phyloP scores from a whole-genome alignment of 2,888 invertebrate species.

The Calephelis perditalis region DNA sequence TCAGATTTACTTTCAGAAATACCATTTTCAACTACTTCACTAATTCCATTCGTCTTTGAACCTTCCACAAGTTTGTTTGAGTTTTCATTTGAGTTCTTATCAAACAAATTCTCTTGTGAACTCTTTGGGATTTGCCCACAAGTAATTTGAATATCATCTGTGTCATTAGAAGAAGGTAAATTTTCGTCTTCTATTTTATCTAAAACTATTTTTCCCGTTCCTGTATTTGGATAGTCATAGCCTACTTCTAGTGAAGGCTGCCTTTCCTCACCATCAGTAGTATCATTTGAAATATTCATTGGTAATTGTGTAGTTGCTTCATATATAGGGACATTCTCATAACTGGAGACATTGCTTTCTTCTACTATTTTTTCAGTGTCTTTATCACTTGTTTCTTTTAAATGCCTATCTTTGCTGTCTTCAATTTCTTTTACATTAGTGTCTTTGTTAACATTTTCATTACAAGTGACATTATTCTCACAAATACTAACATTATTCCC shows the following conservation, averaged over 20 bases:
- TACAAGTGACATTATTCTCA: not conserved
- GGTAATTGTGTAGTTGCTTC: slow-evolving; percentile 52
- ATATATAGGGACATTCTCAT: slow-evolving; percentile 28
- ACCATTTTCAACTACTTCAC: slow-evolving; percentile 33
- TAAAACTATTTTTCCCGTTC: slow-evolving; percentile 39
- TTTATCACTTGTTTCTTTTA: slow-evolving; percentile 13
- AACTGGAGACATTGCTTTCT: slow-evolving; percentile 12
- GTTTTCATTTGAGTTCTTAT: slow-evolving; percentile 30
- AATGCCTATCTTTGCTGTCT: not conserved
- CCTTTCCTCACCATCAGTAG: slow-evolving; percentile 42
- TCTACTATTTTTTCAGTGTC: slow-evolving; percentile 9
- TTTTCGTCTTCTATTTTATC: slow-evolving; percentile 58
- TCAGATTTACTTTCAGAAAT: slow-evolving; percentile 27
- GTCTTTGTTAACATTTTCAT: not conserved
- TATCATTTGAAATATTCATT: slow-evolving; percentile 39
- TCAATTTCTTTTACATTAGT: slow-evolving; percentile 16
- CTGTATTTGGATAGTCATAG: slow-evolving; percentile 48
- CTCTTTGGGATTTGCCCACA: slow-evolving; percentile 52
- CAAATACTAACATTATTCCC: not conserved
- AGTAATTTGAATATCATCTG: slow-evolving; percentile 63
- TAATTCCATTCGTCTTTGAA: slow-evolving; percentile 43
- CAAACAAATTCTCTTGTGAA: slow-evolving; percentile 44
- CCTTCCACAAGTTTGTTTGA: slow-evolving; percentile 24
- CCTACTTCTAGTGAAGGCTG: slow-evolving; percentile 51
- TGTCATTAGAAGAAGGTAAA: slow-evolving; percentile 58